Evolutionary conservation across 2,113 vertebrate species (phyloP).

Genomic region (Phyllostomus discolor): DNA sequence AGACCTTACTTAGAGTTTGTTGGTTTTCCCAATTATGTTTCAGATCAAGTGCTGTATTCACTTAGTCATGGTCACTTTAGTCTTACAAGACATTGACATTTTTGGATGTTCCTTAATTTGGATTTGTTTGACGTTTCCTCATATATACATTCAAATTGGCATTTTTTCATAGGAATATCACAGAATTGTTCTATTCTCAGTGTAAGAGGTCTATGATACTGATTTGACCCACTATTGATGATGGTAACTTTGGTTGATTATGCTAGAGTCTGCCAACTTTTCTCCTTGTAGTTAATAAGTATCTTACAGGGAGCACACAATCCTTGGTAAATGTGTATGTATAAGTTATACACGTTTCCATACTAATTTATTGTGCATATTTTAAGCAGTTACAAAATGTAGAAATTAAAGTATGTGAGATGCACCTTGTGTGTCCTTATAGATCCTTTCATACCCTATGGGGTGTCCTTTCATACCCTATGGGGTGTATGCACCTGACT

Average conservation of each 20-base stretch:
- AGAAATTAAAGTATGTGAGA: not conserved
- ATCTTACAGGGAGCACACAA: not conserved
- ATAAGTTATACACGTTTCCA: not conserved
- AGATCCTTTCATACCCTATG: not conserved
- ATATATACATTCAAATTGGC: not conserved
- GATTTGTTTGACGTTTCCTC: not conserved
- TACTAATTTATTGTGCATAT: not conserved
- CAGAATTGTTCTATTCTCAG: not conserved
- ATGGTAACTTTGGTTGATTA: not conserved
- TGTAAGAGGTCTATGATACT: not conserved
- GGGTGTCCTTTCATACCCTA: not conserved
- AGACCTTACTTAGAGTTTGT: not conserved
- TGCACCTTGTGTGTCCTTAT: not conserved
- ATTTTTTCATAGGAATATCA: not conserved
- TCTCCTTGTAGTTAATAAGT: not conserved
- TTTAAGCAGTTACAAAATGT: slow-evolving; percentile 2
- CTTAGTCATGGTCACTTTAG: not conserved
- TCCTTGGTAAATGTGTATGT: not conserved
- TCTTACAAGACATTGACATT: not conserved
- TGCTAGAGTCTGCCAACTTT: not conserved
- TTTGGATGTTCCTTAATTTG: not conserved
- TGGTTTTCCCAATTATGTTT: not conserved
- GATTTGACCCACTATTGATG: not conserved
- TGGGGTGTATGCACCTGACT: not conserved
- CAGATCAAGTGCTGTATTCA: not conserved